These are phyloP conservation scores for Paramisgurnus dabryanus DNA, from an alignment of 2,113 vertebrate genomes.

Conservation along the genomic window DNA sequence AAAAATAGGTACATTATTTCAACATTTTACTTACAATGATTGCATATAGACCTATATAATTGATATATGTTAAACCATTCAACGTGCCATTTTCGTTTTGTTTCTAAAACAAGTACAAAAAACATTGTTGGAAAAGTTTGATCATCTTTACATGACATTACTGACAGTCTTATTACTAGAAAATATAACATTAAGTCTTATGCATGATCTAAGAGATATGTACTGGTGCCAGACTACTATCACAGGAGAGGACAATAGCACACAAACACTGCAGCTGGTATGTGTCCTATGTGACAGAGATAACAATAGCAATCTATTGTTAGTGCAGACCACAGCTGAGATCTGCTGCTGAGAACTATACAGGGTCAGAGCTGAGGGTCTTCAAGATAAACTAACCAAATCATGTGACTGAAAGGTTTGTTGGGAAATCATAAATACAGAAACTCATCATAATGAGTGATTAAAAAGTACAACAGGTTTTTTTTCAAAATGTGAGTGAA, in stretches of 20 bases:
- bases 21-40: too few species aligned
- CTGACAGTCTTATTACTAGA: not conserved
- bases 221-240: slow-evolving; percentile 2
- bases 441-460: too few species aligned
- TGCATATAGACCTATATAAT: too few species aligned
- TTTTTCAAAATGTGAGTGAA: not conserved
- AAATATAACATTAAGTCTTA: not conserved
- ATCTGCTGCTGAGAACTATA: slow-evolving; percentile 30
- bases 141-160: too few species aligned
- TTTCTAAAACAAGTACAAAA: too few species aligned
- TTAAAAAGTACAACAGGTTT: too few species aligned
- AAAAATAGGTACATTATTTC: too few species aligned
- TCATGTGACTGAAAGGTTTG: not conserved
- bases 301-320: slow-evolving; percentile 74
- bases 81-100: too few species aligned
- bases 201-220: not conserved
- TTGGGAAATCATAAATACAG: not conserved
- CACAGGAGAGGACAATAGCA: not conserved
- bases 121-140: too few species aligned
- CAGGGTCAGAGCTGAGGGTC: not conserved
- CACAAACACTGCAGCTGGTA: slow-evolving; percentile 56
- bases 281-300: slow-evolving; percentile 59
- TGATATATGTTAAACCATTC: too few species aligned
- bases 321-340: slow-evolving; percentile 68
- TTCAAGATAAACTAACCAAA: too few species aligned